Base-by-base conservation (phyloP, 2,113 vertebrate genomes). In the Mustela nigripes region DNA sequence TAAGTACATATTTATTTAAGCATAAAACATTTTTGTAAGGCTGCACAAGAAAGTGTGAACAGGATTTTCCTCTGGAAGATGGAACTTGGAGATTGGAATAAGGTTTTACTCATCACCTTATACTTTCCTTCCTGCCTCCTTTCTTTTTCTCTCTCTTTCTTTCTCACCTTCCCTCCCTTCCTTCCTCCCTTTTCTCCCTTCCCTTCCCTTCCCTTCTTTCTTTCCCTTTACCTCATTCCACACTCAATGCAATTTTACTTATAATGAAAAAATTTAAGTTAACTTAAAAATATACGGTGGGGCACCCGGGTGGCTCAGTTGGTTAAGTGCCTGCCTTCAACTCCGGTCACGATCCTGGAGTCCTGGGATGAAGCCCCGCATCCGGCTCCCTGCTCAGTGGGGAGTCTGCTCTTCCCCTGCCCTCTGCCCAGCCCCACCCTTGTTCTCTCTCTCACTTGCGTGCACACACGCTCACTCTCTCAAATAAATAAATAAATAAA, bases 1-100 rank as follows among this genome's bases (percentile, higher is more conserved):
- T 48, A 84, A 84, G 67, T 84, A 71, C 14, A 18, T 56, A 58
- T 89, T 97, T 90, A 85, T 50, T 93, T 74, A 97, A 78, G 21
- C 18, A 60, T 18, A 56, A 39, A 39, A 62, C 36, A 65, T 42
- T 78, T 95, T 93, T 31, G 4, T 60, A 83, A 83, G 48, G 24
- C 39, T 82, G 24, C 33, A 36, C 31, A 73, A 62, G 45, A 92
- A 81, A 73, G 53, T 48, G 60, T n/a, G 95, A 71, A 60, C 21
- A 63, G 8, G 28, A 33, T 71, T 82, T 76, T 90, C 67, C 62
- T 81, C 67, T 60, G 21, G 33, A 88, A 53, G 48, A 36, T 26
- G 42, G 28, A 95, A 58, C 39, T 65, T 69, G 53, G 42, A 86
- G 45, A 48, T 42, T 86, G 60, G 7, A 10, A 39, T 39, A 78